phyloP scores from a whole-genome alignment of 1,140 invertebrate genomes.

The Arion vulgaris region DNA sequence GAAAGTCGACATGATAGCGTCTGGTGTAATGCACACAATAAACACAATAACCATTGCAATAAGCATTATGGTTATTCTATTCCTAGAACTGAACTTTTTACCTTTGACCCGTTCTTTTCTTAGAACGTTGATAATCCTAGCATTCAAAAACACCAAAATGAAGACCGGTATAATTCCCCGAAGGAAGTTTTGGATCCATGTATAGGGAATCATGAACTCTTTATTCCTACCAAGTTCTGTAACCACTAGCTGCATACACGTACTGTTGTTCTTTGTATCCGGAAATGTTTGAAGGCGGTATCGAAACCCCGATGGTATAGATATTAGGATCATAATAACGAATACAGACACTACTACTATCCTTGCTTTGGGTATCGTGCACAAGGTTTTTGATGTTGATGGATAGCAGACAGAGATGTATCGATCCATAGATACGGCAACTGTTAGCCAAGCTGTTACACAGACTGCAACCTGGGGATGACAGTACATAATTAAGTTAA shows the following conservation, averaged over 20 bases:
- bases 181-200: conserved; percentile 78
- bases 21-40: conserved; percentile 83
- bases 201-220: conserved; percentile 79
- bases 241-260: conserved; percentile 53
- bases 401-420: conserved; percentile 97
- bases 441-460: conserved; percentile 90
- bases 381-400: conserved; percentile 86
- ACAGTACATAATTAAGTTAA: too few relatives aligned
- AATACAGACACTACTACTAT: conserved; percentile 64
- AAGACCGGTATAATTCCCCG: conserved; percentile 78
- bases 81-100: conserved; percentile 61
- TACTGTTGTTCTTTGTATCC: conserved; percentile 47
- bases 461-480: conserved; percentile 50
- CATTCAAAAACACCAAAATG: conserved; percentile 74
- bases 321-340: conserved; percentile 61
- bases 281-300: conserved; percentile 57
- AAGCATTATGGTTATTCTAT: conserved; percentile 83
- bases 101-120: conserved; percentile 68
- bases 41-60: conserved; percentile 85
- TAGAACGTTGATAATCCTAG: conserved; percentile 81
- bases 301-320: conserved; percentile 65
- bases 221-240: conserved; percentile 72
- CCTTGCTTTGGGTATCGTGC: conserved; percentile 77
- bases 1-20: conserved; percentile 77
- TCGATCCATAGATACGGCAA: conserved; percentile 94